These are phyloP conservation scores for Stenchaetothrips biformis DNA, from an alignment of 2,888 invertebrate genomes.

Conservation along the genomic window DNA sequence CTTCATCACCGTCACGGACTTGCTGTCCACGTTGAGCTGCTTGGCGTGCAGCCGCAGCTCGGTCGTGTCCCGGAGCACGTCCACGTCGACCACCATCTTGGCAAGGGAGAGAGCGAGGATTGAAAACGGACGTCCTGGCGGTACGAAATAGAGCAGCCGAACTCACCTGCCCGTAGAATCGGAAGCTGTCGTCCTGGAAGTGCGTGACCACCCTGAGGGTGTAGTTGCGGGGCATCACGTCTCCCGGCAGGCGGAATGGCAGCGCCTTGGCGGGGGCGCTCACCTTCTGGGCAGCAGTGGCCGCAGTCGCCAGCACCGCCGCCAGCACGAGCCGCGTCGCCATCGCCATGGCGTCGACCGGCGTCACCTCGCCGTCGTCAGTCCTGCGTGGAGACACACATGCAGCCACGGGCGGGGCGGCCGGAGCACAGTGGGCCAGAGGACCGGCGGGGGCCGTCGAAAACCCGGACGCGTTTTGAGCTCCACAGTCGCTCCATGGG, in stretches of 20 bases:
- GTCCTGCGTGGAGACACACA: no score
- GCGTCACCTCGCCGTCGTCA: background rate
- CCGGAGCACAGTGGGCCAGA: no score
- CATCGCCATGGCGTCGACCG: background rate
- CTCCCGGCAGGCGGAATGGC: conserved; percentile 28
- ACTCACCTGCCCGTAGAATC: conserved; percentile 2
- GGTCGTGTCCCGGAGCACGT: conserved; percentile 1
- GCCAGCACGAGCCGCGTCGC: background rate
- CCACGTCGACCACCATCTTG: background rate
- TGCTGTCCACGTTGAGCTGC: background rate
- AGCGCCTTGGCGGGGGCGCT: background rate
- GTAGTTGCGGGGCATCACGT: conserved; percentile 30
- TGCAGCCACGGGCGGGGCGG: background rate
- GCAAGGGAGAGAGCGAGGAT: no score
- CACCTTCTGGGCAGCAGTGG: background rate
- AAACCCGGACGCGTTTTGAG: no score
- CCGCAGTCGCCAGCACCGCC: background rate
- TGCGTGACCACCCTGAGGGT: conserved; percentile 31
- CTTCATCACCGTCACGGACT: background rate
- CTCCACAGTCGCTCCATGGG: no score
- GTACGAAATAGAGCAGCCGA: no score
- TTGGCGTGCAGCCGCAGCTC: conserved; percentile 1
- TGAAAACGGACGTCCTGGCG: no score
- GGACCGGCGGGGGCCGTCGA: no score
- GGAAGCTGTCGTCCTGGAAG: conserved; percentile 32